A percentile compares a stretch with the other conserved stretches of the same genome.
Evolutionary conservation across 2,888 invertebrate species (phyloP).

Genomic region (Apomyelois bistriatella): DNA sequence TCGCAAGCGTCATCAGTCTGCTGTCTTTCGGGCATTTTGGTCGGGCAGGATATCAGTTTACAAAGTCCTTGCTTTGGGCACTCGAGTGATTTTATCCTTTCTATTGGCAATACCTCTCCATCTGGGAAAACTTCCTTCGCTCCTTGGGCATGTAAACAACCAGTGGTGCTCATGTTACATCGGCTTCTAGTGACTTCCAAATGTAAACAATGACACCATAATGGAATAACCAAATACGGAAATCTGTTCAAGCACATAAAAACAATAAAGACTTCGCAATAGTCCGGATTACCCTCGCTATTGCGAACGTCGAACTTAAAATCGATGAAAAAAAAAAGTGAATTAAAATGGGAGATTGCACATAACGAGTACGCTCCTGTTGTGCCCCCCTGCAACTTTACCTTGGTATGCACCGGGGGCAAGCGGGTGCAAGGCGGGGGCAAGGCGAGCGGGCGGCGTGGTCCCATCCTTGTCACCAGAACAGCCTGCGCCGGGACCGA

Average conservation of each 20-base stretch:
- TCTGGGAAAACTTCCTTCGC: not conserved
- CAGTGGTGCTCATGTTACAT: not conserved
- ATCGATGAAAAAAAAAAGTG: constrained; percentile 41
- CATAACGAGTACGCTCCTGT: constrained; percentile 65
- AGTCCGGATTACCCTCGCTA: constrained; percentile 23
- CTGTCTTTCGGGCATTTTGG: not conserved
- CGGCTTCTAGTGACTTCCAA: not conserved
- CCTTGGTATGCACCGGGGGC: constrained; percentile 44
- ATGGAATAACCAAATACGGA: constrained; percentile 52
- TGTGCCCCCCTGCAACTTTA: constrained; percentile 70
- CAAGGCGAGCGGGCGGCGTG: constrained; percentile 22
- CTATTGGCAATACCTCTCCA: constrained; percentile 8
- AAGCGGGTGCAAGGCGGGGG: constrained; percentile 33
- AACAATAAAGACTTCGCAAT: constrained; percentile 21
- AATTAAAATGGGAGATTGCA: constrained; percentile 66
- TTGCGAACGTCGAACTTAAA: constrained; percentile 38
- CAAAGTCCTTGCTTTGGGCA: not conserved
- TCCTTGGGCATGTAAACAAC: not conserved
- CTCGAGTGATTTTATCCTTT: not conserved
- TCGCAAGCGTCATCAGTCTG: not conserved
- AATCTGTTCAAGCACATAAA: constrained; percentile 36
- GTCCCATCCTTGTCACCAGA: constrained; percentile 27
- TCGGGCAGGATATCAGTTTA: not conserved
- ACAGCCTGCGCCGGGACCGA: constrained; percentile 40
- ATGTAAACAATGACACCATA: constrained; percentile 57